Evolutionary conservation across 2,888 invertebrate species (phyloP).

Genomic region (Rhagonycha fulva): DNA sequence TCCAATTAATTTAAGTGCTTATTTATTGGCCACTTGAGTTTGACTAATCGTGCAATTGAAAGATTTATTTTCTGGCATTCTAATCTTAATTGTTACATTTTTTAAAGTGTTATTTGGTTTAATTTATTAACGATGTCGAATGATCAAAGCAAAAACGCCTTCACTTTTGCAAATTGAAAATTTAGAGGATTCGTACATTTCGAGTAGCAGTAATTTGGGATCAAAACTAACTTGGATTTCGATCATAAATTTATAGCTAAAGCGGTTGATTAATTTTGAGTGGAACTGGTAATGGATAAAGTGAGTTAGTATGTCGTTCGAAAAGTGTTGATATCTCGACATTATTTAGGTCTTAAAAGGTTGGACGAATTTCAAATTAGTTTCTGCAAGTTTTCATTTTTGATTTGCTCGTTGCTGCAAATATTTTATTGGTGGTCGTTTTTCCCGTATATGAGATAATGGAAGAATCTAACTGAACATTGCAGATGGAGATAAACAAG

Average conservation of each 20-base stretch:
- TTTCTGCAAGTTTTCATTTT: background rate
- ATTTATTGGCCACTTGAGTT: background rate
- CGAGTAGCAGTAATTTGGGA: background rate
- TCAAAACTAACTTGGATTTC: background rate
- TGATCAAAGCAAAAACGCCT: background rate
- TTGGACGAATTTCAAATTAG: background rate
- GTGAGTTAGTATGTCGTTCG: background rate
- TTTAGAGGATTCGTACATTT: background rate
- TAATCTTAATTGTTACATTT: background rate
- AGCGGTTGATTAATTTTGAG: background rate
- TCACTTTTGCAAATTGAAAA: background rate
- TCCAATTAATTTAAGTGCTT: background rate
- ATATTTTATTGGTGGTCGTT: background rate
- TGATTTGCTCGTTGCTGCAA: background rate
- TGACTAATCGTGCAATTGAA: background rate
- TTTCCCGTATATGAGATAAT: background rate
- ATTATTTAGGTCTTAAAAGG: background rate
- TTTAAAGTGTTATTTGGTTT: background rate
- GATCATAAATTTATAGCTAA: background rate
- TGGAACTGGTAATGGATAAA: background rate
- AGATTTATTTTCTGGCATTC: background rate
- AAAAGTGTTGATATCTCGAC: background rate
- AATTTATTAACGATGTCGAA: background rate
- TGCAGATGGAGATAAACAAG: background rate
- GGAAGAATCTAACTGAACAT: background rate